Evolutionary conservation across 2,797 vertebrate genomes (phyloP).

Genomic region (Anabacerthia variegaticeps): DNA sequence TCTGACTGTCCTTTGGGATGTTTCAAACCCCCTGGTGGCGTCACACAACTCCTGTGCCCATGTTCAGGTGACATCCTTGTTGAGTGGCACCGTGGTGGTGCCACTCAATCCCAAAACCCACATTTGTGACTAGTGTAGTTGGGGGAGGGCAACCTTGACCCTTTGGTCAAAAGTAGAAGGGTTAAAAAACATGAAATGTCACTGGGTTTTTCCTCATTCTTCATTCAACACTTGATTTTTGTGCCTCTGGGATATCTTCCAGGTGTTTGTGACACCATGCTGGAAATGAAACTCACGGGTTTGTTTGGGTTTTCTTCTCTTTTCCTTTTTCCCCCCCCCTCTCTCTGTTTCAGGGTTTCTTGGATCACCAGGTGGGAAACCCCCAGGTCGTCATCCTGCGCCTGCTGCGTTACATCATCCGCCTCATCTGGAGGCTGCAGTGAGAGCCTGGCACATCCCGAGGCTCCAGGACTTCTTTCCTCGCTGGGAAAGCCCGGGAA

Average conservation of each 20-base stretch:
- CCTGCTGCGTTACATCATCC: constrained; percentile 75
- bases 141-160: background rate
- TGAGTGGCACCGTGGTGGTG: background rate
- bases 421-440: constrained; percentile 78
- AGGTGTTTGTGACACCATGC: accelerated
- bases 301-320: background rate
- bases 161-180: background rate
- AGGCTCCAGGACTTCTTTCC: background rate
- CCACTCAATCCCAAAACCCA: background rate
- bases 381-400: constrained; percentile 74
- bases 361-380: constrained; percentile 63
- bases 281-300: background rate
- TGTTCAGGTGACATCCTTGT: accelerated
- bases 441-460: background rate
- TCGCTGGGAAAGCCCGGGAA: background rate
- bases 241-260: background rate
- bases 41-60: accelerated
- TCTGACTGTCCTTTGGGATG: accelerated
- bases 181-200: too few species aligned
- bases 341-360: constrained; percentile 61
- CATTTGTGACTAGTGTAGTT: background rate
- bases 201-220: background rate
- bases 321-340: background rate
- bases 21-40: background rate
- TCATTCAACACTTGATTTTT: background rate